Evolutionary conservation across 2,888 invertebrate genomes (phyloP).

Genomic region (Phyllotreta striolata): DNA sequence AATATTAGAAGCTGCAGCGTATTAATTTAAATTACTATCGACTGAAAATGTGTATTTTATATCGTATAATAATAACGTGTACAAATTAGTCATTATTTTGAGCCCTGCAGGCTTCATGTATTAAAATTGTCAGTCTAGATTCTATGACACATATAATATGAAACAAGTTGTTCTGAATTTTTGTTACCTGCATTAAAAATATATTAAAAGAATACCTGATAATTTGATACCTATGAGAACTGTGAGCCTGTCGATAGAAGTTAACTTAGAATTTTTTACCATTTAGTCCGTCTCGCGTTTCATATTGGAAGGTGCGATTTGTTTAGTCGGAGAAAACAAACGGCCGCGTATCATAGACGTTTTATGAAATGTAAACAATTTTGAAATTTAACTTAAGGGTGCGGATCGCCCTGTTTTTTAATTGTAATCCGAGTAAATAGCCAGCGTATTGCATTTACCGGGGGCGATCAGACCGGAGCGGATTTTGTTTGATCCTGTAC

Average conservation of each 20-base stretch:
- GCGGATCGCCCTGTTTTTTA: conserved; percentile 4
- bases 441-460: background rate
- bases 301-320: conserved; percentile 27
- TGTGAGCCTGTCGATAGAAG: conserved; percentile 11
- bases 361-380: conserved; percentile 12
- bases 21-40: too few relatives aligned
- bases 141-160: too few relatives aligned
- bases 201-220: background rate
- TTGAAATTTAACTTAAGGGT: conserved; percentile 9
- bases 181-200: too few relatives aligned
- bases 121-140: too few relatives aligned
- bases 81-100: too few relatives aligned
- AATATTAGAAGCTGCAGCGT: too few relatives aligned
- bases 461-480: background rate
- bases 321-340: conserved; percentile 13
- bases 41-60: too few relatives aligned
- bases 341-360: background rate
- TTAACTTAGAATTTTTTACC: conserved; percentile 23
- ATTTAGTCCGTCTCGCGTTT: conserved; percentile 10
- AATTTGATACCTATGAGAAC: conserved; percentile 23
- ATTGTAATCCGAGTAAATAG: conserved; percentile 6
- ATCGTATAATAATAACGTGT: too few relatives aligned
- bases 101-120: too few relatives aligned
- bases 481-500: background rate
- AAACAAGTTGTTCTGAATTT: too few relatives aligned